phyloP scores from a whole-genome alignment of 1,140 invertebrate genomes.

The Eumeta japonica region DNA sequence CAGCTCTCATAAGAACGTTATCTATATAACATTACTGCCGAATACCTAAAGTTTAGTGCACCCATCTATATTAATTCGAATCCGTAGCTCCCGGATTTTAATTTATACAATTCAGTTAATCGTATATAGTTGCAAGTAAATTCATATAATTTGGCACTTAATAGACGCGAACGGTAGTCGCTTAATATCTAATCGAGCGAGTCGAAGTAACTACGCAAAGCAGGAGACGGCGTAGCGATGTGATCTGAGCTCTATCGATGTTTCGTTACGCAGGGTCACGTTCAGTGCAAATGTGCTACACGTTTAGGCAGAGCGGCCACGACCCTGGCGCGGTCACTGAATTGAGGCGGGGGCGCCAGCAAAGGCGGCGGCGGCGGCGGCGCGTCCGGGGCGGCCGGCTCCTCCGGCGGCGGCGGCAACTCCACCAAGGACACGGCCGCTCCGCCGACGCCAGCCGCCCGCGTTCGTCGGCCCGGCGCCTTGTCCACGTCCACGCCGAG shows the following conservation, averaged over 20 bases:
- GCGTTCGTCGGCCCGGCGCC: slow-evolving; percentile 30
- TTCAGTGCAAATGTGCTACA: slow-evolving; percentile 29
- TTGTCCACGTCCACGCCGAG: slow-evolving; percentile 41
- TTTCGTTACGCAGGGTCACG: background rate
- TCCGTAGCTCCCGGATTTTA: too few species aligned
- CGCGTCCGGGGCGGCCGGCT: slow-evolving; percentile 60
- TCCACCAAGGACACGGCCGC: slow-evolving; percentile 75
- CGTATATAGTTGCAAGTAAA: too few species aligned
- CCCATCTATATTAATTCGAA: too few species aligned
- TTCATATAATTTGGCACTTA: background rate
- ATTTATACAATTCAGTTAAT: too few species aligned
- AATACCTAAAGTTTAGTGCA: slow-evolving; percentile 10
- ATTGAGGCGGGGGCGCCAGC: slow-evolving; percentile 71
- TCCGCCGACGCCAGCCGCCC: too few species aligned
- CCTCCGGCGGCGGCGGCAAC: slow-evolving; percentile 78
- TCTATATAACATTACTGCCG: background rate
- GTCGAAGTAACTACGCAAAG: background rate
- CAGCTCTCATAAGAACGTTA: background rate
- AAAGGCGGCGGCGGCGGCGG: slow-evolving; percentile 46
- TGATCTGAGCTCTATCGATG: background rate
- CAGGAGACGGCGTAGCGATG: background rate
- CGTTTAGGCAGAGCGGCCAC: slow-evolving; percentile 76
- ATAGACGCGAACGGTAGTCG: background rate
- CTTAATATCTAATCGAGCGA: background rate
- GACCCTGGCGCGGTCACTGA: slow-evolving; percentile 73